These are phyloP conservation scores for Ceratosolen fusciceps DNA, from an alignment of 1,140 invertebrate genomes.

Conservation along the genomic window DNA sequence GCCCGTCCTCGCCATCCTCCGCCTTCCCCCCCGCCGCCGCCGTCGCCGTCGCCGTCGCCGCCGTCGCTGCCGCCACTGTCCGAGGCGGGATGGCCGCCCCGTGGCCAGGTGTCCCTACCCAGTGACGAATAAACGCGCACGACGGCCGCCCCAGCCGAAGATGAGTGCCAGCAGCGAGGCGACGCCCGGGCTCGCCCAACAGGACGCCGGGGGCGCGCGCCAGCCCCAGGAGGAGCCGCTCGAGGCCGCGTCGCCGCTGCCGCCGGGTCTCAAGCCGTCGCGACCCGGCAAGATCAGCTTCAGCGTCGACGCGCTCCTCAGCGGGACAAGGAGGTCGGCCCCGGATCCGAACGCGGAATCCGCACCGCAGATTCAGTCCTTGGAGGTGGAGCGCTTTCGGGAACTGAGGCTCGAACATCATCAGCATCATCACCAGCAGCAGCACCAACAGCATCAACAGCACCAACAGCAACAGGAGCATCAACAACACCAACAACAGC, in stretches of 20 bases:
- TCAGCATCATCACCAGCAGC: conserved; percentile 3
- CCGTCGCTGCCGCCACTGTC: too few species aligned
- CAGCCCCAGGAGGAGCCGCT: conserved; percentile 63
- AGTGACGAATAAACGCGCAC: conserved; percentile 4
- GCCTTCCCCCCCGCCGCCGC: too few species aligned
- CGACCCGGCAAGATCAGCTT: conserved; percentile 70
- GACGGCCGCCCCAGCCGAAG: conserved; percentile 22
- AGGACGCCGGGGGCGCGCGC: conserved; percentile 57
- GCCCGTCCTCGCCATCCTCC: too few species aligned
- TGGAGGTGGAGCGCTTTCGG: conserved; percentile 60
- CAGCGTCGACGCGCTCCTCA: conserved; percentile 68
- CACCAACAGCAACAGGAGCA: conserved; percentile 10
- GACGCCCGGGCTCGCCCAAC: conserved; percentile 31
- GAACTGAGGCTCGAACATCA: conserved; percentile 16
- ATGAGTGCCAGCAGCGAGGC: conserved; percentile 36
- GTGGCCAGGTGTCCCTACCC: background rate
- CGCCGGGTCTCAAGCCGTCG: conserved; percentile 60
- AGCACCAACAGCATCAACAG: conserved; percentile 58
- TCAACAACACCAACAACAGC: conserved; percentile 37
- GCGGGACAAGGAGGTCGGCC: conserved; percentile 64
- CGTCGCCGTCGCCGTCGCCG: too few species aligned
- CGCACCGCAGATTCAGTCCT: conserved; percentile 51
- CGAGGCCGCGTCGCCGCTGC: conserved; percentile 52
- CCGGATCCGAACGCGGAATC: conserved; percentile 57
- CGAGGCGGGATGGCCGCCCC: background rate